A percentile compares a stretch with the other conserved stretches of the same genome.
Evolutionary conservation across 1,140 invertebrate genomes (phyloP).

Genomic region (Lethrus apterus): DNA sequence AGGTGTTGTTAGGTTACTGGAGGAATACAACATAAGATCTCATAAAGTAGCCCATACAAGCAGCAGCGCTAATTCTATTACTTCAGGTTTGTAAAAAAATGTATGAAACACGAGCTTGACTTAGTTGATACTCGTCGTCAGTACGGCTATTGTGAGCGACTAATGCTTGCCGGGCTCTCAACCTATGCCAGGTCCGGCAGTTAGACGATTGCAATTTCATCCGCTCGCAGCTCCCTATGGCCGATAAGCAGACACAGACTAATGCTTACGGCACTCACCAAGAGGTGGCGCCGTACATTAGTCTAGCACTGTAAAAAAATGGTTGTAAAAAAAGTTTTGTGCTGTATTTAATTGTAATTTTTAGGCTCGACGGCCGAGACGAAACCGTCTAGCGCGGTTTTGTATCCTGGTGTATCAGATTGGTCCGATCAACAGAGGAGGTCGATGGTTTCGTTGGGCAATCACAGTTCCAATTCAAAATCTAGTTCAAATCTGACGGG

Average conservation of each 20-base stretch:
- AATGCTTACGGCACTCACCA: too few species aligned
- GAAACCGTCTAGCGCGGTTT: constrained; percentile 57
- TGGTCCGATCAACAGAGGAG: constrained; percentile 54
- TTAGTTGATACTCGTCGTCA: too few species aligned
- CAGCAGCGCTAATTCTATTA: constrained; percentile 54
- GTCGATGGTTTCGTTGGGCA: constrained; percentile 64
- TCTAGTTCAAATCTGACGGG: constrained; percentile 63
- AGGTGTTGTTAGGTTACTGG: constrained; percentile 60
- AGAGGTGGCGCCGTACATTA: too few species aligned
- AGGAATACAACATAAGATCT: constrained; percentile 44
- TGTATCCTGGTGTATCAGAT: constrained; percentile 51
- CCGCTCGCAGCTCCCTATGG: too few species aligned
- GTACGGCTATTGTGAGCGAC: too few species aligned
- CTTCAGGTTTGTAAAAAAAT: constrained; percentile 41
- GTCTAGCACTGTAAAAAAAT: too few species aligned
- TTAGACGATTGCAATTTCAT: too few species aligned
- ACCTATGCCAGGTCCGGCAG: too few species aligned
- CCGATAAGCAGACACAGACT: too few species aligned
- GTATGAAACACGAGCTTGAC: too few species aligned
- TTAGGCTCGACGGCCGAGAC: constrained; percentile 57
- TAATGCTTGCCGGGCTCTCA: too few species aligned
- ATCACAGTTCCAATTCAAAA: constrained; percentile 64
- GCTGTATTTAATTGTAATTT: constrained; percentile 18
- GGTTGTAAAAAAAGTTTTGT: too few species aligned
- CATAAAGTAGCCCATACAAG: constrained; percentile 40